A percentile compares a stretch with the other conserved stretches of the same genome.
phyloP scores from a whole-genome alignment of 2,113 vertebrate genomes.

The Mirounga angustirostris region DNA sequence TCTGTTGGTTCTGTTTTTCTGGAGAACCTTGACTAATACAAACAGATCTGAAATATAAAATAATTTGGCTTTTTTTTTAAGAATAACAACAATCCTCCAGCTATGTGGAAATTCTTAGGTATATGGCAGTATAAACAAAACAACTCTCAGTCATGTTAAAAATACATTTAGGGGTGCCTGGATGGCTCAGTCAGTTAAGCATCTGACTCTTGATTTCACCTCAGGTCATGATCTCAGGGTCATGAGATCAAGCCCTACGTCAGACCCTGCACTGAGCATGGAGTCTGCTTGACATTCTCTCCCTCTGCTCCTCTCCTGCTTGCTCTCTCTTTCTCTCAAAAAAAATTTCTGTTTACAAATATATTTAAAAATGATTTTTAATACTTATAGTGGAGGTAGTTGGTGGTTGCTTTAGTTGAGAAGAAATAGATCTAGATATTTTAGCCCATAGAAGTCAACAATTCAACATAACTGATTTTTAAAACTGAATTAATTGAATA shows the following conservation, averaged over 20 bases:
- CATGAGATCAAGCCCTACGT: not conserved
- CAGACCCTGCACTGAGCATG: not conserved
- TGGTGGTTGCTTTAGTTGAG: not conserved
- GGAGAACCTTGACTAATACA: not conserved
- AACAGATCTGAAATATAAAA: conserved; percentile 14
- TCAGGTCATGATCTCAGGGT: not conserved
- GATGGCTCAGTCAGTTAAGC: not conserved
- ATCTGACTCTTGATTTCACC: not conserved
- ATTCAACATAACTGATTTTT: not conserved
- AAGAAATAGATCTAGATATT: conserved; percentile 23
- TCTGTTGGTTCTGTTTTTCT: not conserved
- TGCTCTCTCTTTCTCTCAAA: no score
- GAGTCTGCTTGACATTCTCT: not conserved
- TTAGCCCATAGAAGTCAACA: not conserved
- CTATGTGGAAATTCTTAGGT: conserved; percentile 2
- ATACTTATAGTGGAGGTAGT: not conserved
- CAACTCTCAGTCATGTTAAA: not conserved
- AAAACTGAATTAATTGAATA: conserved; percentile 45
- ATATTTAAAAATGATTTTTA: not conserved
- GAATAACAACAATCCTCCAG: not conserved
- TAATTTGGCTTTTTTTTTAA: not conserved
- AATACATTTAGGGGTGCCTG: not conserved
- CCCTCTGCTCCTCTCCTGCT: no score
- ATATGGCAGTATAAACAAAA: not conserved
- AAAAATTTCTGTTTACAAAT: no score